These are phyloP conservation scores for Mesocentrotus franciscanus DNA, from an alignment of 53 echinoderm and acorn worm genomes.

Conservation along the genomic window DNA sequence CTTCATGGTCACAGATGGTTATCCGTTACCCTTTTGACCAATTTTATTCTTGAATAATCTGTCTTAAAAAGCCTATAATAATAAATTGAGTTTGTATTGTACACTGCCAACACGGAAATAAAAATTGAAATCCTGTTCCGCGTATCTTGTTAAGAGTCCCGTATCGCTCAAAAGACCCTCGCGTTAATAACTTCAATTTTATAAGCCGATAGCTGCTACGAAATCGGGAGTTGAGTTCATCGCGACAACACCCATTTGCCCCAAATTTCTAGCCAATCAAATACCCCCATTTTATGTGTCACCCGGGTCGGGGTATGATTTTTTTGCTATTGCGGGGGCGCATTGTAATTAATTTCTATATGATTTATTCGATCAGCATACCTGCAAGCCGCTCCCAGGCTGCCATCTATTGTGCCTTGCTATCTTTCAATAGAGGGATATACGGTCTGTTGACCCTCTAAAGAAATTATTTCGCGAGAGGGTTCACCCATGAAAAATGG, in stretches of 20 bases:
- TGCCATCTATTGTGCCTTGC: slow-evolving; percentile 1
- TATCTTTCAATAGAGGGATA: not conserved
- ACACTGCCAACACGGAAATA: not conserved
- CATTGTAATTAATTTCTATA: slow-evolving; percentile 34
- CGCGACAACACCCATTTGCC: slow-evolving; percentile 13
- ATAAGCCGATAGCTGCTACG: not conserved
- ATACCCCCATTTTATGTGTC: not conserved
- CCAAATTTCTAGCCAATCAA: slow-evolving; percentile 33
- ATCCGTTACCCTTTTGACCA: not conserved
- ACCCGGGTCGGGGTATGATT: not conserved
- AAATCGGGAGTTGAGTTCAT: not conserved
- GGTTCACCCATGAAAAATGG: slow-evolving; percentile 14
- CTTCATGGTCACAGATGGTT: not conserved
- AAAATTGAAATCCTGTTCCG: not conserved
- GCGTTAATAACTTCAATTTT: not conserved
- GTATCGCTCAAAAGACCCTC: not conserved
- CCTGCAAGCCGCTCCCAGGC: slow-evolving; percentile 54
- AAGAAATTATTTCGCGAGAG: not conserved
- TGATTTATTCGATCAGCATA: slow-evolving; percentile 48
- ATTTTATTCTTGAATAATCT: not conserved
- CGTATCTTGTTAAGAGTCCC: not conserved
- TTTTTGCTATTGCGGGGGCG: slow-evolving; percentile 6
- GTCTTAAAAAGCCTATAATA: not conserved
- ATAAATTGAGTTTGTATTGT: not conserved
- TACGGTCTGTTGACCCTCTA: slow-evolving; percentile 17